Evolutionary conservation across 2,888 invertebrate genomes (phyloP).

Genomic region (Eurytoma californica): DNA sequence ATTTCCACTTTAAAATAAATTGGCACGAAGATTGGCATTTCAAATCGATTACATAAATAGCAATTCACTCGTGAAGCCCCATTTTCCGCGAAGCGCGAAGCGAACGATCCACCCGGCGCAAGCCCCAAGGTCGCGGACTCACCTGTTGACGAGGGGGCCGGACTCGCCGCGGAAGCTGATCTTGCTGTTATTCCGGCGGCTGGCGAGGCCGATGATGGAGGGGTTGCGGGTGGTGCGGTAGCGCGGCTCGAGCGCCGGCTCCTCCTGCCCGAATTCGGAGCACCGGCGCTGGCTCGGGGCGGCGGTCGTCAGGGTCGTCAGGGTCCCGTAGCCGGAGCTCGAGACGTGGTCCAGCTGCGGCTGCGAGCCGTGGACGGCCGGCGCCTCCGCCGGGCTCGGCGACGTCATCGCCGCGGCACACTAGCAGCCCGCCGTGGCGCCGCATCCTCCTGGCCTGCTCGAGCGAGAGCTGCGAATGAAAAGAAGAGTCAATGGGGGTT

Average conservation of each 20-base stretch:
- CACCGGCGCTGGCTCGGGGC: background rate
- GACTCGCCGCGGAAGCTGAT: conserved; percentile 67
- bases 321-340: conserved; percentile 35
- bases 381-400: background rate
- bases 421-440: too few relatives aligned
- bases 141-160: conserved; percentile 67
- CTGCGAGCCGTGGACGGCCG: conserved; percentile 27
- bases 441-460: too few relatives aligned
- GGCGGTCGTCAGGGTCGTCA: background rate
- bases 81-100: too few relatives aligned
- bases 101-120: too few relatives aligned
- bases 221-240: conserved; percentile 17
- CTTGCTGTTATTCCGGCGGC: conserved; percentile 65
- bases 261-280: conserved; percentile 3
- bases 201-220: conserved; percentile 58
- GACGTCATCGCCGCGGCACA: too few relatives aligned
- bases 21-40: too few relatives aligned
- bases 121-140: background rate
- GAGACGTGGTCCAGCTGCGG: conserved; percentile 37
- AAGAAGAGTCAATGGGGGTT: too few relatives aligned
- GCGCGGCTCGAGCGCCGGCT: background rate
- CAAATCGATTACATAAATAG: too few relatives aligned
- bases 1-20: too few relatives aligned
- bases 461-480: too few relatives aligned
- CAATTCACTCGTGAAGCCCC: too few relatives aligned